A percentile compares a stretch with the other conserved stretches of the same genome.
Conservation (phyloP, 1,140 invertebrate species). For the Oscheius sp. region DNA sequence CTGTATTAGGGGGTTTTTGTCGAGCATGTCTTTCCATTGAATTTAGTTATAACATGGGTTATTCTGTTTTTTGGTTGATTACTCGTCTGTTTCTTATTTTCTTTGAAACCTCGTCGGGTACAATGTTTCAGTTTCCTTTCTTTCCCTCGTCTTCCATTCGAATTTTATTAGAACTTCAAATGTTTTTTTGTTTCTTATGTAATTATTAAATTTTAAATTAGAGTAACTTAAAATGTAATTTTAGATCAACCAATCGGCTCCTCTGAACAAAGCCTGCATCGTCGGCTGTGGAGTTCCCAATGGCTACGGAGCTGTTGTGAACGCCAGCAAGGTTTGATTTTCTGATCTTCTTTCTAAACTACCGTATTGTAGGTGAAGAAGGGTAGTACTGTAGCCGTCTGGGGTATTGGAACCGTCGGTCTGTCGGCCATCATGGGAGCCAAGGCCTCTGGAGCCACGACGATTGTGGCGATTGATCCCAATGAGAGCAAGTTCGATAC, state of each 20-base stretch:
- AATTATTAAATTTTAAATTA: too few species aligned
- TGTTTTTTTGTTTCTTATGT: too few species aligned
- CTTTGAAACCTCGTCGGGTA: too few species aligned
- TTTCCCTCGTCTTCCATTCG: too few species aligned
- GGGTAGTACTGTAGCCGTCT: constrained; percentile 82
- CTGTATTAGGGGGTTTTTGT: too few species aligned
- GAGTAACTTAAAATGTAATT: constrained; percentile 70
- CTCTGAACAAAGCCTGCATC: constrained; percentile 85
- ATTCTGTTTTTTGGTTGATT: too few species aligned
- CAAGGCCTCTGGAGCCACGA: constrained; percentile 78
- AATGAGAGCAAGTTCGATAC: constrained; percentile 76
- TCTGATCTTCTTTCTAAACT: too few species aligned
- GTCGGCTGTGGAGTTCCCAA: constrained; percentile 84
- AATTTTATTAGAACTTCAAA: too few species aligned
- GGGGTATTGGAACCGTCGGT: constrained; percentile 91
- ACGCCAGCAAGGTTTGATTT: constrained; percentile 77
- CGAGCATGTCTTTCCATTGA: too few species aligned
- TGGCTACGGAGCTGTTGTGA: constrained; percentile 79
- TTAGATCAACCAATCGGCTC: constrained; percentile 72
- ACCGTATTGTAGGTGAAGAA: constrained; percentile 75
- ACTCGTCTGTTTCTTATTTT: too few species aligned
- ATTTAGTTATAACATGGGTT: too few species aligned
- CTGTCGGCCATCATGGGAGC: constrained; percentile 85
- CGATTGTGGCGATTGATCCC: constrained; percentile 89
- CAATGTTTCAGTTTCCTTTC: too few species aligned